Base-by-base conservation (phyloP, 2,797 vertebrate genomes). In the Siniperca scherzeri region DNA sequence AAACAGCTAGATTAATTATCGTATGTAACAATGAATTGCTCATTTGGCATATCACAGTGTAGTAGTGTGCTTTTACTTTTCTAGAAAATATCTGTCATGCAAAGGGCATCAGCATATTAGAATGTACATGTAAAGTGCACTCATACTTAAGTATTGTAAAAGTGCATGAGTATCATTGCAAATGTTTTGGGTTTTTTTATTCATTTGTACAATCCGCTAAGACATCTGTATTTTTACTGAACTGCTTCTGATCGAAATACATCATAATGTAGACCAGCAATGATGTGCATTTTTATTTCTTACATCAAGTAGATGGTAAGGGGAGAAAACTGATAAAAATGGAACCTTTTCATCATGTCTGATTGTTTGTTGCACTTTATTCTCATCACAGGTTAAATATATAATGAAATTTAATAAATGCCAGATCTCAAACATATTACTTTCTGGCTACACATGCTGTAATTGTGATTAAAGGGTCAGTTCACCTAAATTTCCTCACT, bases 61-160 rank as follows among this genome's bases (percentile, higher is more conserved):
- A 67, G 70, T 91, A 78, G 82, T 85, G 81, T 83, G 92, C 89
- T 92, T 93, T 95, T 94, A 88, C 81, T 90, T 95, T 94, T 89
- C 90, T 91, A 88, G 89, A 68, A 82, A 83, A 83, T 88, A 83
- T 79, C 77, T 82, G 73, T 94, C 90, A 89, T 76, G 64, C 81
- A 90, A 74, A 90, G 88, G 52, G 81, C 78, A 81, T 87, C 82
- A 70, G 87, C 78, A 84, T 92, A 87, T 92, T 92, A 92, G 93
- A 96, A 95, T 95, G 94, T 94, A 94, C 76, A 61, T 91, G 77
- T 91, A 85, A 83, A 86, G 91, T 90, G 91, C 92, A 91, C 89
- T 94, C 92, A 88, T 86, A 82, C 71, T 82, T 88, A 62, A 86
- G 87, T 93, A 92, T 93, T 94, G 92, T 94, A 92, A 83, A 91